phyloP scores from a whole-genome alignment of 2,113 vertebrate species.

The Tinamus guttatus region DNA sequence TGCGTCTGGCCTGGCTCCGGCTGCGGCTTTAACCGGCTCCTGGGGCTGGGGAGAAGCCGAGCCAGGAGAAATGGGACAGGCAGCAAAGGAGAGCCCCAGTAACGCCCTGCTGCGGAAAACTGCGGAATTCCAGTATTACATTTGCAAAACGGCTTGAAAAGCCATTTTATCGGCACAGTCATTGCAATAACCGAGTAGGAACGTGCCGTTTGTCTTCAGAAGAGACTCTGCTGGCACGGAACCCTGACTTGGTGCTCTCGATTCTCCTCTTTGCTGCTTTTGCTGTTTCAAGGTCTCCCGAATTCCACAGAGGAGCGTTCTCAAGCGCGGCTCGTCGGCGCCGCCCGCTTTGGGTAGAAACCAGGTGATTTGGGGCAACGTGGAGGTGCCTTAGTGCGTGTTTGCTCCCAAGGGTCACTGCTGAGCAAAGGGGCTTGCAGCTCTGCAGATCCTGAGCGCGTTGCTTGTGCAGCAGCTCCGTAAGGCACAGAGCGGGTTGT shows the following conservation, averaged over 20 bases:
- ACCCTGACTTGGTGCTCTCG: rapidly evolving
- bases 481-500: background rate
- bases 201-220: rapidly evolving
- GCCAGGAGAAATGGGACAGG: no score
- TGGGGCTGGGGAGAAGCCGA: rapidly evolving
- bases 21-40: no score
- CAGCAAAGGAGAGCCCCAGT: no score
- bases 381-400: background rate
- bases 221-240: background rate
- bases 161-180: rapidly evolving
- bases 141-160: background rate
- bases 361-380: no score
- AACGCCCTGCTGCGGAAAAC: rapidly evolving
- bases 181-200: background rate
- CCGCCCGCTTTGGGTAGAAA: background rate
- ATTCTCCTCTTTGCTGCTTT: background rate
- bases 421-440: background rate
- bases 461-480: background rate
- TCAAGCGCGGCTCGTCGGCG: no score
- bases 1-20: no score
- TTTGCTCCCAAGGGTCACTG: background rate
- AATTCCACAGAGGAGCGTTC: background rate
- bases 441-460: no score
- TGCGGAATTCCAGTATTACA: background rate
- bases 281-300: background rate